Conservation (phyloP, 2,113 vertebrate genomes). For the Heptranchias perlo region DNA sequence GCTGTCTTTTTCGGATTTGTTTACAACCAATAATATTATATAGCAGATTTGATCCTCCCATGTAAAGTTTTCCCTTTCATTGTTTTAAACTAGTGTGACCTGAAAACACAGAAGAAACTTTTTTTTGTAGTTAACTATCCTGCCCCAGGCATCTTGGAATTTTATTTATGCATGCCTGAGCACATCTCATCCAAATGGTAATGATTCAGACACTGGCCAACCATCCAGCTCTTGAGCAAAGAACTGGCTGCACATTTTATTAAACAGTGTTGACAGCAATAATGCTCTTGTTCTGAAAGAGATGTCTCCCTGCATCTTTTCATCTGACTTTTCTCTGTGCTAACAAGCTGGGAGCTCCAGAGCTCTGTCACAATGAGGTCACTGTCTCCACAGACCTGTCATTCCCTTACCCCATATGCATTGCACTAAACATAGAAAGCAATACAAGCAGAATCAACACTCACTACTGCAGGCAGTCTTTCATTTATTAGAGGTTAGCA, state of each 20-base stretch:
- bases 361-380: conserved; percentile 26
- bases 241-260: conserved; percentile 4
- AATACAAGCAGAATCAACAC: not conserved
- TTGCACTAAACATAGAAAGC: not conserved
- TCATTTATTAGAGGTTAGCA: not conserved
- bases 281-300: conserved; percentile 38
- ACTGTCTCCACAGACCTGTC: not conserved
- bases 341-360: not conserved
- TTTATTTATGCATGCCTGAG: conserved; percentile 40
- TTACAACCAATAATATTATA: not conserved
- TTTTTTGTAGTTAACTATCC: conserved; percentile 6
- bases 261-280: conserved; percentile 38
- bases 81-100: not conserved
- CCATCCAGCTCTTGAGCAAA: not conserved
- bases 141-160: conserved; percentile 27
- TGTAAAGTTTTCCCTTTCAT: not conserved
- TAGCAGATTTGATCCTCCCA: not conserved
- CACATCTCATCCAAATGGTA: conserved; percentile 39
- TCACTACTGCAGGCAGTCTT: not conserved
- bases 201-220: conserved; percentile 18
- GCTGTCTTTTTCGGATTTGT: not conserved
- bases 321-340: not conserved
- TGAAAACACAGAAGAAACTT: not conserved
- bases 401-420: not conserved
- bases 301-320: conserved; percentile 26